phyloP scores from a whole-genome alignment of 2,113 vertebrate genomes.

The Rousettus leschenaultii region DNA sequence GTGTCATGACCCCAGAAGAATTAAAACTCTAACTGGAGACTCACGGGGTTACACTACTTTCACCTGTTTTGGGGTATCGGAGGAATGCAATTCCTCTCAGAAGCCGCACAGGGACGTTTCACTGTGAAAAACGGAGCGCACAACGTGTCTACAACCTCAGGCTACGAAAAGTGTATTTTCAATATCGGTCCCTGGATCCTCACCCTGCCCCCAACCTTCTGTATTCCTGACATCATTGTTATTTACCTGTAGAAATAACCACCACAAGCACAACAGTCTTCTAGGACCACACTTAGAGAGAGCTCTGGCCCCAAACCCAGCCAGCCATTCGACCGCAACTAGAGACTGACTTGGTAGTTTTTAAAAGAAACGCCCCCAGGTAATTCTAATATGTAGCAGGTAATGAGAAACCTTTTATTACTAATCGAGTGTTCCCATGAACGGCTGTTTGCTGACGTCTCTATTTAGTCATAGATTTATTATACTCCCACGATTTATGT shows the following conservation, averaged over 20 bases:
- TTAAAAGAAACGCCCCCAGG: not conserved
- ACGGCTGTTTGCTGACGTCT: not conserved
- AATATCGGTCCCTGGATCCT: not conserved
- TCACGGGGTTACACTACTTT: not conserved
- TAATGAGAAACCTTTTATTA: not conserved
- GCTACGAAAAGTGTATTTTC: not conserved
- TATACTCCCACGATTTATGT: not conserved
- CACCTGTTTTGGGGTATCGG: not conserved
- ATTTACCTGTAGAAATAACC: not conserved
- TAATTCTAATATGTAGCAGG: not conserved
- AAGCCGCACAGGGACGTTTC: not conserved
- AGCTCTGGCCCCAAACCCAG: not conserved
- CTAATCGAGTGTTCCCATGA: not conserved
- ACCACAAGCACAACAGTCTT: not conserved
- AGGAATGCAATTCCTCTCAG: not conserved
- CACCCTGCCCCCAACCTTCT: not conserved
- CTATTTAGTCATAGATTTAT: not conserved
- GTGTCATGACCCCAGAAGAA: not conserved
- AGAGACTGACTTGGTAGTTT: not conserved
- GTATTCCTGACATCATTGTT: not conserved
- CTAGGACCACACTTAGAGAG: not conserved
- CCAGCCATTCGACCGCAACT: not conserved
- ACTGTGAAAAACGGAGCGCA: not conserved
- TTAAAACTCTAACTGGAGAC: slow-evolving; percentile 7
- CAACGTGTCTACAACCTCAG: not conserved